Conservation (phyloP, 2,888 invertebrate species). For the Anodontia alba region DNA sequence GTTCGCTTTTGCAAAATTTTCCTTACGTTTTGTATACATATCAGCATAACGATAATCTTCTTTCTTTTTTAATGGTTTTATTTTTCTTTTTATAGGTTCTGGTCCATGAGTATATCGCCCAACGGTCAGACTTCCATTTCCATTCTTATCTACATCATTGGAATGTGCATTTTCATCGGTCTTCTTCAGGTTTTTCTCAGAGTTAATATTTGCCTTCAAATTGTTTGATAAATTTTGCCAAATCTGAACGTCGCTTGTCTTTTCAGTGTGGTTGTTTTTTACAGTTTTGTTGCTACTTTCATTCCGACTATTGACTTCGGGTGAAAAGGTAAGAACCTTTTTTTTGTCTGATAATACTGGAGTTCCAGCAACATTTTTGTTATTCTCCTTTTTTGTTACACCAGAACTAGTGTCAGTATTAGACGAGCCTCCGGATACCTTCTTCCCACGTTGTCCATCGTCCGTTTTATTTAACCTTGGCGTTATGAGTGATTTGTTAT, state of each 20-base stretch:
- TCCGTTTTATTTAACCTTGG: conserved; percentile 1
- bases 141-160: neutral
- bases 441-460: neutral
- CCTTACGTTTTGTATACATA: neutral
- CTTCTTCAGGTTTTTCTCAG: neutral
- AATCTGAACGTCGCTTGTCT: neutral
- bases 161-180: neutral
- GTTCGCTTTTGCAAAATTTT: neutral
- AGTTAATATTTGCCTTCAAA: neutral
- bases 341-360: neutral
- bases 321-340: neutral
- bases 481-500: neutral
- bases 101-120: conserved; percentile 23
- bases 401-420: neutral
- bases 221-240: neutral
- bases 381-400: neutral
- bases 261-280: neutral
- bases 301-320: neutral
- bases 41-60: neutral
- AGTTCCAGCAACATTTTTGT: neutral
- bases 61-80: neutral
- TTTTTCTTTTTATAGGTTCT: conserved; percentile 16
- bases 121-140: neutral
- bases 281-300: too few species aligned
- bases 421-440: neutral